Conservation (phyloP, 37 sponge, comb jelly and placozoan species). For the Ephydatia muelleri region DNA sequence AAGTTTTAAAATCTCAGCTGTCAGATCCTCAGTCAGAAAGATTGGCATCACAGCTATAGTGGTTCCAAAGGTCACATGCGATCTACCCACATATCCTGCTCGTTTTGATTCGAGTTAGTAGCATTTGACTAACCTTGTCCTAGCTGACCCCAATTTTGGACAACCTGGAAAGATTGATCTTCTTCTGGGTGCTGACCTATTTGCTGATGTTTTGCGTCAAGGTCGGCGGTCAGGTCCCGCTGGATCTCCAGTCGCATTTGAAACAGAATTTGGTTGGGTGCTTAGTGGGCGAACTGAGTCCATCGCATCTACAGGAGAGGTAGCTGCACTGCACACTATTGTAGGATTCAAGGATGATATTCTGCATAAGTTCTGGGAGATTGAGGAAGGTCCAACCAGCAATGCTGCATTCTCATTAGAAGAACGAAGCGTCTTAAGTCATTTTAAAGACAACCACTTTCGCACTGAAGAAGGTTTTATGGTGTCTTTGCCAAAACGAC, state of each 20-base stretch:
- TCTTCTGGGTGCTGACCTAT: slow-evolving; percentile 37
- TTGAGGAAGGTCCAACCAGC: slow-evolving; percentile 42
- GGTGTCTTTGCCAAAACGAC: slow-evolving; percentile 37
- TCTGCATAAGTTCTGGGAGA: slow-evolving; percentile 52
- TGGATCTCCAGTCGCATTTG: slow-evolving; percentile 34
- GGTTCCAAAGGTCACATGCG: slow-evolving; percentile 41
- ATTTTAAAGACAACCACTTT: slow-evolving; percentile 32
- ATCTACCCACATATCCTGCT: slow-evolving; percentile 35
- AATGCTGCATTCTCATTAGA: slow-evolving; percentile 22
- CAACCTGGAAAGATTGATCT: slow-evolving; percentile 42
- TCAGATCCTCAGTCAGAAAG: slow-evolving; percentile 14
- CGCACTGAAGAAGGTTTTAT: slow-evolving; percentile 29
- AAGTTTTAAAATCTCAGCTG: slow-evolving; percentile 24
- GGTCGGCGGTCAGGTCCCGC: slow-evolving; percentile 53
- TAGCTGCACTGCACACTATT: slow-evolving; percentile 27
- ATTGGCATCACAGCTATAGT: slow-evolving; percentile 36
- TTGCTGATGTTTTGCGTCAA: slow-evolving; percentile 30
- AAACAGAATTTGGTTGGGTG: slow-evolving; percentile 49
- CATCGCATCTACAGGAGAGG: background rate
- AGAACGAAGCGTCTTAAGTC: slow-evolving; percentile 40
- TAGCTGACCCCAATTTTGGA: slow-evolving; percentile 45
- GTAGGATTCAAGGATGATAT: slow-evolving; percentile 34
- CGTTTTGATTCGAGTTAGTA: slow-evolving; percentile 25
- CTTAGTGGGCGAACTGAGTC: slow-evolving; percentile 39
- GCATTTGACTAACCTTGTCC: slow-evolving; percentile 30